Evolutionary conservation across 2,888 invertebrate genomes (phyloP).

Genomic region (Polymixis flavicincta): DNA sequence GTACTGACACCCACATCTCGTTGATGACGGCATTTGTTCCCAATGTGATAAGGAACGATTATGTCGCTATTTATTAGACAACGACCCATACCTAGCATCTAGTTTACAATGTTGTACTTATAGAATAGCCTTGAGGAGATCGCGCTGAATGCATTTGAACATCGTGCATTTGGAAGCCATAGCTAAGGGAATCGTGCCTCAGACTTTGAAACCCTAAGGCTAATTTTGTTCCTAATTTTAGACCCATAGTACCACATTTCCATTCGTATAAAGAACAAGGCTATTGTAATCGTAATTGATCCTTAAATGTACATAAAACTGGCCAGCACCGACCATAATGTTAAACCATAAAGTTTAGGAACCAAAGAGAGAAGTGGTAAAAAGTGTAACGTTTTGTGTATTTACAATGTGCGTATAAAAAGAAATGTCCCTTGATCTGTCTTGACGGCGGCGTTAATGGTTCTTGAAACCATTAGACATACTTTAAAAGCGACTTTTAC

Average conservation of each 20-base stretch:
- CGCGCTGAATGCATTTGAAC: conserved; percentile 3
- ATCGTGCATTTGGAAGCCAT: not conserved
- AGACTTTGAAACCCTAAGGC: conserved; percentile 8
- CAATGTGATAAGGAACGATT: conserved; percentile 41
- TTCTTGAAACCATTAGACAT: conserved; percentile 60
- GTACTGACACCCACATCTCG: conserved; percentile 42
- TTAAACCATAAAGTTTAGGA: conserved; percentile 37
- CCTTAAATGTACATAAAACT: conserved; percentile 33
- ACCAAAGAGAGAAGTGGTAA: conserved; percentile 43
- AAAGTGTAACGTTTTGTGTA: conserved; percentile 51
- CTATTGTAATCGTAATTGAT: conserved; percentile 33
- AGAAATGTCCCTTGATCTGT: conserved; percentile 55
- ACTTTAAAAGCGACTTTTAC: conserved; percentile 50
- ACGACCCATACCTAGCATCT: conserved; percentile 28
- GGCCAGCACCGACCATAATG: conserved; percentile 5
- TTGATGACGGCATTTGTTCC: conserved; percentile 57
- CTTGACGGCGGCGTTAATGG: conserved; percentile 56
- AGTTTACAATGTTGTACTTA: conserved; percentile 25
- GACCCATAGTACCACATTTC: not conserved
- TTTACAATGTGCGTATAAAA: conserved; percentile 50
- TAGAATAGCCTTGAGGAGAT: conserved; percentile 17
- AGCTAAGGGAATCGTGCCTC: not conserved
- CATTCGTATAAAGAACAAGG: not conserved
- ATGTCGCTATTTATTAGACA: conserved; percentile 47
- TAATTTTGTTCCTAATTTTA: conserved; percentile 7